A percentile compares a stretch with the other conserved stretches of the same genome.
phyloP scores from a whole-genome alignment of 1,140 invertebrate species.

The Neotoxoptera formosana region DNA sequence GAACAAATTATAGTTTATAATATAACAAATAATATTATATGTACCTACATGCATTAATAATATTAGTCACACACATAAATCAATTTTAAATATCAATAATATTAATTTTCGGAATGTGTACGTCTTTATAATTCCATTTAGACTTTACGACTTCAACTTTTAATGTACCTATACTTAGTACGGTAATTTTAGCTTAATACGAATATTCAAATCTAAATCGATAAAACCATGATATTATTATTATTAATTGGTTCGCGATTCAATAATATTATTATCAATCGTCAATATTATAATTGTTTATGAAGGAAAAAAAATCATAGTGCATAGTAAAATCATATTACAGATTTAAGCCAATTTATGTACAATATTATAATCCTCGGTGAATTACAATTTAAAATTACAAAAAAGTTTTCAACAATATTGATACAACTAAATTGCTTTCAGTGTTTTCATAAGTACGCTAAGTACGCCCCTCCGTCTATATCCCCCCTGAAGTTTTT shows the following conservation, averaged over 20 bases:
- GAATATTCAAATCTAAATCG: not conserved
- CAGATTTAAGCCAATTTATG: not conserved
- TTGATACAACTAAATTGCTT: slow-evolving; percentile 46
- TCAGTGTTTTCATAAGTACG: not conserved
- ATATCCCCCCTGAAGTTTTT: not conserved
- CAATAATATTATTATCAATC: not conserved
- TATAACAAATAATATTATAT: not conserved
- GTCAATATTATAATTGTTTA: not conserved
- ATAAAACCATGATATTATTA: not conserved
- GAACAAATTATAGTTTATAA: not conserved
- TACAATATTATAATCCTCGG: not conserved
- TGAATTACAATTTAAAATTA: not conserved
- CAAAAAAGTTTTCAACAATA: slow-evolving; percentile 35
- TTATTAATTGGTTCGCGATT: not conserved
- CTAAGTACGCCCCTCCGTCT: not conserved
- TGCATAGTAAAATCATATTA: too few species aligned
- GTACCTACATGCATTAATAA: not conserved
- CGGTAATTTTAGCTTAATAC: not conserved
- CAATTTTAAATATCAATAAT: not conserved
- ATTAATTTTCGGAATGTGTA: not conserved
- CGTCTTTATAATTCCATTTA: not conserved
- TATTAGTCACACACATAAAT: not conserved
- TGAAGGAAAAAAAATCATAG: not conserved
- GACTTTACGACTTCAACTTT: not conserved
- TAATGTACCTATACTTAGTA: not conserved